Evolutionary conservation across 2,113 vertebrate species (phyloP).

Genomic region (Dasyurus viverrinus): DNA sequence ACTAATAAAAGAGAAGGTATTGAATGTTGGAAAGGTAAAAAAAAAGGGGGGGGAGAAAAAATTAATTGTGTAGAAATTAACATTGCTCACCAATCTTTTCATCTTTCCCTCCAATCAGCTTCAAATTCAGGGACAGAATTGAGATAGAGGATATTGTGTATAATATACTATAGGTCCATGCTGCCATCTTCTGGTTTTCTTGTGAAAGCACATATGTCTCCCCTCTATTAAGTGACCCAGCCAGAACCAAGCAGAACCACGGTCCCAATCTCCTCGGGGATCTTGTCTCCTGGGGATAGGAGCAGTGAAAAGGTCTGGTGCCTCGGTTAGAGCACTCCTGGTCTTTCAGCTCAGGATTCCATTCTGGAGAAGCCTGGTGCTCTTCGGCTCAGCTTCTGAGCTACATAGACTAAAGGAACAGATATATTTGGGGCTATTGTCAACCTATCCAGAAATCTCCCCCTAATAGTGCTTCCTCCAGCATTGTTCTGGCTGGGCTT

Average conservation of each 20-base stretch:
- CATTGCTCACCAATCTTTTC: not conserved
- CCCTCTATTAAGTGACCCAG: not conserved
- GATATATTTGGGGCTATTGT: not conserved
- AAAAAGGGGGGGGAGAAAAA: not conserved
- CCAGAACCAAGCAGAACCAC: not conserved
- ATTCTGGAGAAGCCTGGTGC: not conserved
- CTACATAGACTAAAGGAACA: not conserved
- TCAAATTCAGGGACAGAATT: not conserved
- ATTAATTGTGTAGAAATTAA: not conserved
- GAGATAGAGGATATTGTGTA: not conserved
- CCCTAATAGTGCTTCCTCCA: not conserved
- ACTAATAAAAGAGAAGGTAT: not conserved
- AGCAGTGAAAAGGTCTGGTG: not conserved
- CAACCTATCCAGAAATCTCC: not conserved
- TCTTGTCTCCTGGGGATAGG: not conserved
- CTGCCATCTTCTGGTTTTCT: conserved; percentile 5
- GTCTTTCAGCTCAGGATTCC: not conserved
- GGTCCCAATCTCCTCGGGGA: not conserved
- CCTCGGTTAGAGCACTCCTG: not conserved
- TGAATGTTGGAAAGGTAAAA: not conserved
- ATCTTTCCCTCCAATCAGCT: not conserved
- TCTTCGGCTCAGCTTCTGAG: not conserved
- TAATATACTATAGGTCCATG: not conserved
- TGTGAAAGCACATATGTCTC: not conserved
- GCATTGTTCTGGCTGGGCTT: not conserved